phyloP scores from a whole-genome alignment of 2,113 vertebrate genomes.

The Numenius arquata region DNA sequence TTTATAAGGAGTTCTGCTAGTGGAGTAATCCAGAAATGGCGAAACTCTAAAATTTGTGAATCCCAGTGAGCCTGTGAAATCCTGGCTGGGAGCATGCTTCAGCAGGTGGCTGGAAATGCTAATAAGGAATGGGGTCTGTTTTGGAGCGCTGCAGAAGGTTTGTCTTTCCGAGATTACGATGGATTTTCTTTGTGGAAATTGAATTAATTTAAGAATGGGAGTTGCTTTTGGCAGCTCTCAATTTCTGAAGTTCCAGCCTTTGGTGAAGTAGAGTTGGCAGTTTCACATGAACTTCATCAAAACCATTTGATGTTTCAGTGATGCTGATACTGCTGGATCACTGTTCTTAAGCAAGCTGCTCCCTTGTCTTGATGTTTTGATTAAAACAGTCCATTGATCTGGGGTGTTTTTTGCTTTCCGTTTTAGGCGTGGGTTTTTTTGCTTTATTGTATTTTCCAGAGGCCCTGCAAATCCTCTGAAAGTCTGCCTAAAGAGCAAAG shows the following conservation, averaged over 20 bases:
- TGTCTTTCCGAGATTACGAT: background rate
- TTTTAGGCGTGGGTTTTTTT: background rate
- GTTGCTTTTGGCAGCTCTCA: conserved; percentile 1
- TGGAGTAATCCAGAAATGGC: conserved; percentile 9
- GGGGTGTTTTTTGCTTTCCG: background rate
- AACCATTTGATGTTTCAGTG: background rate
- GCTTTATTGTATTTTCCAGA: background rate
- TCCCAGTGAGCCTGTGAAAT: conserved; percentile 36
- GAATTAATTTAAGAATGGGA: background rate
- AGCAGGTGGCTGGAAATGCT: conserved; percentile 57
- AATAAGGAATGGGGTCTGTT: background rate
- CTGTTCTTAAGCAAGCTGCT: background rate
- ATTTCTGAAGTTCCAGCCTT: background rate
- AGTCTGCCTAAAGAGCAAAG: background rate
- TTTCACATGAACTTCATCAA: background rate
- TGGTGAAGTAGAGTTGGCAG: conserved; percentile 2
- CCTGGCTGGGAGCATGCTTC: background rate
- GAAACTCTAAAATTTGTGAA: conserved; percentile 52
- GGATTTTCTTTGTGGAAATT: conserved; percentile 16
- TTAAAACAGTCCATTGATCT: background rate
- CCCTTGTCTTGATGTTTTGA: background rate
- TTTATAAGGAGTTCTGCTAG: conserved; percentile 14
- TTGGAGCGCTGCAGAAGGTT: background rate
- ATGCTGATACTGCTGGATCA: background rate
- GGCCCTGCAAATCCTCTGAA: background rate